These are phyloP conservation scores for Beaufortia kweichowensis DNA, from an alignment of 2,113 vertebrate species.

Conservation along the genomic window DNA sequence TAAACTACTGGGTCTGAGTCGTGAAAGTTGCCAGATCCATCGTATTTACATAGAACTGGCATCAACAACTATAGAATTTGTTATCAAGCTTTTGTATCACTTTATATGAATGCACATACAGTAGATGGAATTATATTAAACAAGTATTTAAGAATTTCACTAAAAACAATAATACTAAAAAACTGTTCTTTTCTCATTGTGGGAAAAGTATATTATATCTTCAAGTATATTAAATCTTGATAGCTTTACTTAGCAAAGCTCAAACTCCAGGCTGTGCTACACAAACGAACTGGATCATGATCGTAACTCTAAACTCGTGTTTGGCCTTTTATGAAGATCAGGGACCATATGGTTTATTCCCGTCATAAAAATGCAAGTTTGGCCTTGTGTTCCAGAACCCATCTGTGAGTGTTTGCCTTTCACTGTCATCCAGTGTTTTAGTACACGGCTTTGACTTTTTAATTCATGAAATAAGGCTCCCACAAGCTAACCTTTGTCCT, in stretches of 20 bases:
- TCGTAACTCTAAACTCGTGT: constrained; percentile 48
- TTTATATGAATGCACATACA: neutral
- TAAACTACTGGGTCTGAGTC: neutral
- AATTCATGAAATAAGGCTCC: constrained; percentile 44
- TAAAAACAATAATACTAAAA: too few relatives aligned
- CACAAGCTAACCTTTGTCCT: constrained; percentile 8
- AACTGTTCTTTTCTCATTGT: too few relatives aligned
- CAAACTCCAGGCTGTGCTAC: neutral
- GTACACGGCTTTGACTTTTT: neutral
- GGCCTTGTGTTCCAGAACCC: constrained; percentile 46
- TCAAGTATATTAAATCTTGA: too few relatives aligned
- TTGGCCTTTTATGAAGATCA: constrained; percentile 57
- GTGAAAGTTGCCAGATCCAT: constrained; percentile 6
- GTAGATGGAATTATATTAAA: neutral
- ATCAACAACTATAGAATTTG: neutral
- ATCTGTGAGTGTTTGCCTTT: constrained; percentile 52
- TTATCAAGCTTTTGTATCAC: neutral
- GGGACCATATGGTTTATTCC: constrained; percentile 54
- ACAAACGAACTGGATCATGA: neutral
- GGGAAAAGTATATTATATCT: too few relatives aligned
- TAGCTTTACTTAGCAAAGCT: neutral
- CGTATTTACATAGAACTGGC: neutral
- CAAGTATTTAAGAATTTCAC: too few relatives aligned
- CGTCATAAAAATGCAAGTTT: constrained; percentile 44
- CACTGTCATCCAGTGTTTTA: constrained; percentile 29